phyloP scores from a whole-genome alignment of 2,888 invertebrate species.

The Pachliopta kotzebuea region DNA sequence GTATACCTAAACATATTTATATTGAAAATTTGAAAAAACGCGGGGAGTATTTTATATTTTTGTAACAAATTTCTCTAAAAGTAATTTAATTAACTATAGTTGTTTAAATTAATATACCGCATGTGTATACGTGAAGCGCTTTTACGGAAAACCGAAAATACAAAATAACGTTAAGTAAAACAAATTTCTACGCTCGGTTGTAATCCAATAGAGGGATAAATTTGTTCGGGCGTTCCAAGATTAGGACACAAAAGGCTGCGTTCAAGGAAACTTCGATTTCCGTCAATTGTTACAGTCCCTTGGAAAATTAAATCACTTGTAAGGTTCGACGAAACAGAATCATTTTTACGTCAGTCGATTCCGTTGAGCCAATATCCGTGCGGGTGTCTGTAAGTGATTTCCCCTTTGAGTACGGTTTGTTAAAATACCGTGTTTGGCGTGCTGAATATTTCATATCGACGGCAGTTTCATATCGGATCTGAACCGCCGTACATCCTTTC shows the following conservation, averaged over 20 bases:
- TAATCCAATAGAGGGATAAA: constrained; percentile 50
- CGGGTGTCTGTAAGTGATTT: constrained; percentile 33
- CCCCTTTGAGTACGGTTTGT: constrained; percentile 19
- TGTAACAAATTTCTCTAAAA: no score
- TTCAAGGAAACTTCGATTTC: constrained; percentile 58
- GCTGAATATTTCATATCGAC: constrained; percentile 19
- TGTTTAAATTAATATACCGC: no score
- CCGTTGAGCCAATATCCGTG: constrained; percentile 47
- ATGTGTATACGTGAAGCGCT: no score
- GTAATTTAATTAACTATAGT: no score
- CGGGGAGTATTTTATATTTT: no score
- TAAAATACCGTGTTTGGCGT: constrained; percentile 21
- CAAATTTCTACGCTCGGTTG: constrained; percentile 20
- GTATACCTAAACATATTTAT: no score
- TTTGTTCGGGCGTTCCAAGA: constrained; percentile 56
- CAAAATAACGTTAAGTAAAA: constrained; percentile 25
- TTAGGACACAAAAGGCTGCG: constrained; percentile 50
- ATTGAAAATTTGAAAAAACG: no score
- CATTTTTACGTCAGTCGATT: constrained; percentile 60
- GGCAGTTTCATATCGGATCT: constrained; percentile 9
- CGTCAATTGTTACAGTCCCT: constrained; percentile 53
- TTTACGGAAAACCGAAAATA: no score
- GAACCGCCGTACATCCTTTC: constrained; percentile 7
- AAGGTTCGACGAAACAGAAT: constrained; percentile 42
- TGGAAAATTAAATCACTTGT: constrained; percentile 60